Base-by-base conservation (phyloP, 2,113 vertebrate genomes). In the Zosterops lateralis region DNA sequence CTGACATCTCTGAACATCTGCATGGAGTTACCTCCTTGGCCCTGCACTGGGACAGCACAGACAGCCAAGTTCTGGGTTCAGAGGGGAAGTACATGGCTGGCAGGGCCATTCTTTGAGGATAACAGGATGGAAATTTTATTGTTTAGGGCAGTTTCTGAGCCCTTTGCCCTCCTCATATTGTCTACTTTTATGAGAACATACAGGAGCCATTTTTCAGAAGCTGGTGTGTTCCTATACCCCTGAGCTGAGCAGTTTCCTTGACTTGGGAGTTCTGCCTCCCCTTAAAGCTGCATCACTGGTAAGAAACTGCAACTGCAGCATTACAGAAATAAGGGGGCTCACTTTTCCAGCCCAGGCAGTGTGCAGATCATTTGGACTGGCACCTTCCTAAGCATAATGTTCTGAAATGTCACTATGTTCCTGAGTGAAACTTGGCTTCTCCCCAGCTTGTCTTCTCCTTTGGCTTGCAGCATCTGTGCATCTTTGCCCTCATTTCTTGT, bases 331-430 rank as follows among this genome's bases (percentile, higher is more conserved):
- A 44, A 1, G 21, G 21, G 68, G 83, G 28, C 28, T 84, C 6
- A 20, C 44, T 86, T 87, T 56, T 81, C 44, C 80, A 92, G 82
- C 57, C 48, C 31, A n/a, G 17, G 36, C 65, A 67, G 28, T 6
- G 65, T 1, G 13, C 73, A 40, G 76, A 74, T 90, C 72, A 21
- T 84, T 94, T 88, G 73, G 68, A 40, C 80, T 92, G 88, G 76
- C 76, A 64, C 44, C n/a, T 25, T 92, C 65, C 68, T 80, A 95
- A 56, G 72, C 83, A 75, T 38, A 87, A 81, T 38, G 44, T 67
- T 84, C 53, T 74, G 72, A 94, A 94, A 94, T 90, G 75, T 81
- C 90, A 90, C 70, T 86, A 36, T 71, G 61, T 65, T 90, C 64
- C 72, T 26, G 85, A 60, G 44, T 89, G 48, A 93, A 81, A 86